Evolutionary conservation across 2,888 invertebrate genomes (phyloP).

Genomic region (Mesorhabditis belari): DNA sequence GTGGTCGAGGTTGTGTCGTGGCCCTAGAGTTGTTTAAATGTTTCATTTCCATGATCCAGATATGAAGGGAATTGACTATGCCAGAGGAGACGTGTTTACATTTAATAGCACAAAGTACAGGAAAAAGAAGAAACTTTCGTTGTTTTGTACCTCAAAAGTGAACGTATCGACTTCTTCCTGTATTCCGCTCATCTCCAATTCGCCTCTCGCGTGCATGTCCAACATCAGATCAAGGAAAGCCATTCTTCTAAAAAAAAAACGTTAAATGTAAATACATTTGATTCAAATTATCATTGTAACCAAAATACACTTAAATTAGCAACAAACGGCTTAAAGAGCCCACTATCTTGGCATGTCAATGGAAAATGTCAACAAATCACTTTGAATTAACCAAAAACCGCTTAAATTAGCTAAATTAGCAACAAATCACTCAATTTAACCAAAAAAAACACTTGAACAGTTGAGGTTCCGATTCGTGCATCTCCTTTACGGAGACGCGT

Average conservation of each 20-base stretch:
- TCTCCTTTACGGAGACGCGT: too few relatives aligned
- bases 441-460: too few relatives aligned
- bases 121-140: not conserved
- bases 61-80: too few relatives aligned
- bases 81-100: too few relatives aligned
- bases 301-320: too few relatives aligned
- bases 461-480: too few relatives aligned
- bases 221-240: conserved; percentile 57
- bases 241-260: conserved; percentile 35
- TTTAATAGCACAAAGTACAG: too few relatives aligned
- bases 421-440: too few relatives aligned
- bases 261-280: not conserved
- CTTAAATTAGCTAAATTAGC: too few relatives aligned
- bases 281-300: not conserved
- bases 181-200: conserved; percentile 46
- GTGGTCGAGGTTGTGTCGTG: conserved; percentile 80
- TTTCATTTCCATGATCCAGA: not conserved
- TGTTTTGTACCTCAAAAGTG: conserved; percentile 42
- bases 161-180: conserved; percentile 52
- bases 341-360: too few relatives aligned
- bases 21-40: conserved; percentile 62
- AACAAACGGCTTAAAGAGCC: too few relatives aligned
- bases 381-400: not conserved
- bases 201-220: conserved; percentile 49
- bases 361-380: too few relatives aligned